These are phyloP conservation scores for Diploscapter pachys DNA, from an alignment of 1,140 invertebrate species.

Conservation along the genomic window DNA sequence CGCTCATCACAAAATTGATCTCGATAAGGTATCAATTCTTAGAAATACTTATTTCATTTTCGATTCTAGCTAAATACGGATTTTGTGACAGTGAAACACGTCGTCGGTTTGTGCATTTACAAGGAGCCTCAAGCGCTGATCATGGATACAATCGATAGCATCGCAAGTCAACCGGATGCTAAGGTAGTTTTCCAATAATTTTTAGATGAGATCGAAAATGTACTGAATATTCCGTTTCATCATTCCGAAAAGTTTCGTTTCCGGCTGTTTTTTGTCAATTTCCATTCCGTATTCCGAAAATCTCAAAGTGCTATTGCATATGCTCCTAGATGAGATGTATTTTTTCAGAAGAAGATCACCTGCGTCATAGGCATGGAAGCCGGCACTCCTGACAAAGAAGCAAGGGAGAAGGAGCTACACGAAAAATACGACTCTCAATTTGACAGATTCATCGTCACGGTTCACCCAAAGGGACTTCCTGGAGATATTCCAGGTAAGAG, in stretches of 20 bases:
- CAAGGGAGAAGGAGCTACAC: constrained; percentile 30
- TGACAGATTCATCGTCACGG: constrained; percentile 45
- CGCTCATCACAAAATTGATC: constrained; percentile 31
- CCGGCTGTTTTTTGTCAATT: too few relatives aligned
- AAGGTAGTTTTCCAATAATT: too few relatives aligned
- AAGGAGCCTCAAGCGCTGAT: constrained; percentile 42
- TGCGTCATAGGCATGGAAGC: constrained; percentile 44
- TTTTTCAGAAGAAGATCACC: constrained; percentile 44
- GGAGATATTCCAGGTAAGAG: constrained; percentile 31
- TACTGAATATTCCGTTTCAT: too few relatives aligned
- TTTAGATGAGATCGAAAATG: too few relatives aligned
- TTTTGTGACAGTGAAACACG: constrained; percentile 36
- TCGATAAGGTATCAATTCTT: constrained; percentile 34
- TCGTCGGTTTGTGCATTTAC: constrained; percentile 41
- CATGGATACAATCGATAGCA: constrained; percentile 41
- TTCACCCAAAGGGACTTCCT: constrained; percentile 41
- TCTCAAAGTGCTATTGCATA: too few relatives aligned
- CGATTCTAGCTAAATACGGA: neutral
- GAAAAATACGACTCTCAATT: constrained; percentile 38
- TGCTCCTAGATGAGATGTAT: too few relatives aligned
- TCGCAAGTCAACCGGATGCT: constrained; percentile 36
- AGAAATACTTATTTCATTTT: neutral
- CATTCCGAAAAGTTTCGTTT: too few relatives aligned
- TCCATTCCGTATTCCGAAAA: too few relatives aligned
- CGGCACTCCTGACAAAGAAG: constrained; percentile 44